phyloP scores from a whole-genome alignment of 2,797 vertebrate genomes.

The Melanotaenia nigrans region DNA sequence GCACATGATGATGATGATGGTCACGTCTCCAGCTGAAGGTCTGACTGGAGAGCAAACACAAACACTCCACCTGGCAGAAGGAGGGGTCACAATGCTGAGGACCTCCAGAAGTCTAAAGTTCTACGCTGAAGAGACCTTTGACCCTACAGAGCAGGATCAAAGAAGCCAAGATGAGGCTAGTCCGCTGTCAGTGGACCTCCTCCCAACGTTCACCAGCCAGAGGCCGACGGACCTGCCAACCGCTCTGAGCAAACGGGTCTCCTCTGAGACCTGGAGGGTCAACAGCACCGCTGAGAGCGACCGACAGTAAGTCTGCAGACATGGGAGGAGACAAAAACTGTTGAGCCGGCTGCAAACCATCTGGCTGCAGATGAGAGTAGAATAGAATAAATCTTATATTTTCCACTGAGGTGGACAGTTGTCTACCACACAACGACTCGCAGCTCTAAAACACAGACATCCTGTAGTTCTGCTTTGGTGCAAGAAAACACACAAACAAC shows the following conservation, averaged over 20 bases:
- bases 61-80: background rate
- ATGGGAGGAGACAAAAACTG: no score
- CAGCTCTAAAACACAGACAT: no score
- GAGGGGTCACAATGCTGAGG: no score
- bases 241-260: constrained; percentile 19
- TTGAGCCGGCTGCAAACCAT: no score
- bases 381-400: no score
- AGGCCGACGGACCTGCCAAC: constrained; percentile 62
- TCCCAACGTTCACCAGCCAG: constrained; percentile 72
- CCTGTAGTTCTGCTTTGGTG: no score
- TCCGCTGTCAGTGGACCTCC: constrained; percentile 31
- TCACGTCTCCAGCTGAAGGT: background rate
- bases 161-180: background rate
- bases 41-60: background rate
- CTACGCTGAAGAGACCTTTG: constrained; percentile 13
- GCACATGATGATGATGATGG: background rate
- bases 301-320: constrained; percentile 56
- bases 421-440: no score
- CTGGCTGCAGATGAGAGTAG: no score
- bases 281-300: background rate
- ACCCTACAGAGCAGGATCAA: constrained; percentile 1
- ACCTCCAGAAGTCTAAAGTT: background rate
- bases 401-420: no score
- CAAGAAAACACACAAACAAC: no score
- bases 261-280: constrained; percentile 35